Evolutionary conservation across 2,797 vertebrate species (phyloP).

Genomic region (Capromys pilorides): DNA sequence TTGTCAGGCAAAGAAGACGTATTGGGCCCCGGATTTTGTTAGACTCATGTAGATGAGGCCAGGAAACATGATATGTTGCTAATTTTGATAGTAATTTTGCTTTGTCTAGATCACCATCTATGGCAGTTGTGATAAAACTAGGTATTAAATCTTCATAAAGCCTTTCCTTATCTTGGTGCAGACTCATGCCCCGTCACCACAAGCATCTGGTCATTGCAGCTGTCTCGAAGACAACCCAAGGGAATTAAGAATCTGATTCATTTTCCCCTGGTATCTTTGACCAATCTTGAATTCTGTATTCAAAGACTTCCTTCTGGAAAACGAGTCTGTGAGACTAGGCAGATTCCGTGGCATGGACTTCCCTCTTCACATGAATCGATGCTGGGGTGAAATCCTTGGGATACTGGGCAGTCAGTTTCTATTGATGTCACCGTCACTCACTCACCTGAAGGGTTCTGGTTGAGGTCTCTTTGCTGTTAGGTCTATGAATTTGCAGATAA

Average conservation of each 20-base stretch:
- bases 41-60: not conserved
- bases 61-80: not conserved
- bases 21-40: not conserved
- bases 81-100: not conserved
- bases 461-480: not conserved
- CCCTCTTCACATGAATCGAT: not conserved
- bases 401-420: not conserved
- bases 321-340: not conserved
- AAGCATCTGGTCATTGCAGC: not conserved
- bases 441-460: not conserved
- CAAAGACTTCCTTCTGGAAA: not conserved
- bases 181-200: not conserved
- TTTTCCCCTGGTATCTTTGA: not conserved
- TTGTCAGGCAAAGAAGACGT: not conserved
- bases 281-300: not conserved
- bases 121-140: not conserved
- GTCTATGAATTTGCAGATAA: not conserved
- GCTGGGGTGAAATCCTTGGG: not conserved
- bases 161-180: not conserved
- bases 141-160: slow-evolving; percentile 1
- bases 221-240: not conserved
- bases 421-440: not conserved
- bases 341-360: not conserved
- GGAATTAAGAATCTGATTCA: not conserved
- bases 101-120: not conserved